Base-by-base conservation (phyloP, 1,140 invertebrate genomes). In the Oppia nitens region DNA sequence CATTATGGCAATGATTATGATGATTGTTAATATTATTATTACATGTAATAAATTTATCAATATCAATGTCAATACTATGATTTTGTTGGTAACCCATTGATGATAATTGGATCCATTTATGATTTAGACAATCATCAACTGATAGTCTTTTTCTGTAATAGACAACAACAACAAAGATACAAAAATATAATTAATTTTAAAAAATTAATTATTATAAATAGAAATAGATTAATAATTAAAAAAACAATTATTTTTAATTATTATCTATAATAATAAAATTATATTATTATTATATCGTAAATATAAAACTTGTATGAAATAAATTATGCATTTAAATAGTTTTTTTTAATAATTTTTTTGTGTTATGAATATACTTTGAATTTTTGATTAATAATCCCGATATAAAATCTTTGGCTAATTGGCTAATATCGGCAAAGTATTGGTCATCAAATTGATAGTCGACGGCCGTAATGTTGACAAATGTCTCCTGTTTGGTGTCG, bases 401-500 rank as follows among this genome's bases (percentile, higher is more conserved):
- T 67, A 94, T 93, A 70, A 94, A 91, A 74, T 92, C 84, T 63
- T 81, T 81, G 50, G 89, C 89, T 62, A 77, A 73, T 64, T 79
- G 76, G 51, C 87, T 90, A 54, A 93, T 82, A 64, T 85, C 81
- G 57, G 78, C 77, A 76, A 95, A 95, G 55, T 92, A 76, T 66
- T 91, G 87, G 63, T 83, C 79, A 57, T 90, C 89, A 74, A 94
- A 95, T 67, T 87, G 85, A 62, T 94, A 77, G 66, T 81, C 79
- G 70, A 87, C 88, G 70, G 87, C 83, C 49, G 88, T 85, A 68
- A 96, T 94, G 75, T 94, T 96, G 64, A 89, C 84, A 73, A 89
- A 94, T 0, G 83, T 86, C 67, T 84, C 87, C 74, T 95, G 90
- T 70, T 94, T 93, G 59, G 83, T 87, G 69, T 93, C 87, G 47